Conservation (phyloP, 2,888 invertebrate genomes). For the Troides oblongomaculatus region DNA sequence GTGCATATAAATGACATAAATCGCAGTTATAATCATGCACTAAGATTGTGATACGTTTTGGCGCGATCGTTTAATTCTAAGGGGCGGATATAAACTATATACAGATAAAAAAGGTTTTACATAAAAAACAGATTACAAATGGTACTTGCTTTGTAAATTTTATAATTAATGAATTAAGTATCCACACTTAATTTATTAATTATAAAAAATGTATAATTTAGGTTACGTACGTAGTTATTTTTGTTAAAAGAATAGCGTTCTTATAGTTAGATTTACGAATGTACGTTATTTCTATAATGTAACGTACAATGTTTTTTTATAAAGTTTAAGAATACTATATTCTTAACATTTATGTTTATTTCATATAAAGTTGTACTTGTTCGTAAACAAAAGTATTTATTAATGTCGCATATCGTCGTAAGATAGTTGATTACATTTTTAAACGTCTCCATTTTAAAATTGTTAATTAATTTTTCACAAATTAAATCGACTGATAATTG, state of each 20-base stretch:
- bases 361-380: no score
- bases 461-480: not conserved
- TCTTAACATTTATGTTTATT: no score
- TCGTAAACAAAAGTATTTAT: no score
- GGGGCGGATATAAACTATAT: not conserved
- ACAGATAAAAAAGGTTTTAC: not conserved
- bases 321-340: no score
- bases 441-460: not conserved
- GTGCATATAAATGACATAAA: not conserved
- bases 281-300: no score
- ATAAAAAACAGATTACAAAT: not conserved
- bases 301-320: no score
- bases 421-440: not conserved
- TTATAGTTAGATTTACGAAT: no score
- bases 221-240: not conserved
- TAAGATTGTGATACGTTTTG: not conserved
- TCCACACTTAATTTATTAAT: not conserved
- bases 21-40: not conserved
- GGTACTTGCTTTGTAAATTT: not conserved
- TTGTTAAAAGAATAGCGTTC: no score
- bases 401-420: no score
- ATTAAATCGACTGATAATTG: slow-evolving; percentile 31
- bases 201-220: not conserved
- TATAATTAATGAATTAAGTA: no score
- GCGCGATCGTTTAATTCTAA: not conserved